Base-by-base conservation (phyloP, 1,140 invertebrate species). In the Rhagoletis zephyria region DNA sequence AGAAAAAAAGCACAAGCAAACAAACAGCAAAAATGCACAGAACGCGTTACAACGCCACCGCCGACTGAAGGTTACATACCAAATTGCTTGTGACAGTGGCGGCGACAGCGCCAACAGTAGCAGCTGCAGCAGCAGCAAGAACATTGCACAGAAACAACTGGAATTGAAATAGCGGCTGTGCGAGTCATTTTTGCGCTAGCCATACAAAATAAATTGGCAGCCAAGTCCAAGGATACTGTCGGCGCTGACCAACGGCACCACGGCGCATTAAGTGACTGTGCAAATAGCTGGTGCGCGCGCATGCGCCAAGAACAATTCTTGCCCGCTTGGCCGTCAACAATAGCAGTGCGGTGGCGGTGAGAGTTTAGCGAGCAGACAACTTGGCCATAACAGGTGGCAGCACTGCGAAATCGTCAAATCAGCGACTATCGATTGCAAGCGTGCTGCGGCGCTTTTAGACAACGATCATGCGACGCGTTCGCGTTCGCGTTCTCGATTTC, bases 141-240 rank as follows among this genome's bases (percentile, higher is more conserved):
- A 30, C 30, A 30, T 30, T 9, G 30, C 30, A 30, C 9, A 67
- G 64, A 51, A 30, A 60, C 51, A 60, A 85, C 51, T 85, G 81
- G 81, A 59, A 85, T 59, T 61, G 81, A 61, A 60, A 85, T 85
- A 85, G 81, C 81, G 81, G 81, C 59, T 30, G 51, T 85, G 59
- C n/a, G 45, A 48, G 51, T 42, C 30, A 30, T 30, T 30, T 30
- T 30, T 30, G 30, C 51, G 56, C 42, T 59, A 85, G 85, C 60
- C 56, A 61, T 61, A 85, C 42, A 74, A 74, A 74, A 5, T 48
- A 74, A 74, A 74, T 74, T 74, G 45, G 67, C 67, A 61, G 85
- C 56, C 85, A 85, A 85, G 85, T 85, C 85, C 85, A 85, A 85
- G 85, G 85, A 85, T 85, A 45, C 30, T 42, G 85, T 85, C 19